phyloP scores from a whole-genome alignment of 2,888 invertebrate genomes.

The Catocala sponsa region DNA sequence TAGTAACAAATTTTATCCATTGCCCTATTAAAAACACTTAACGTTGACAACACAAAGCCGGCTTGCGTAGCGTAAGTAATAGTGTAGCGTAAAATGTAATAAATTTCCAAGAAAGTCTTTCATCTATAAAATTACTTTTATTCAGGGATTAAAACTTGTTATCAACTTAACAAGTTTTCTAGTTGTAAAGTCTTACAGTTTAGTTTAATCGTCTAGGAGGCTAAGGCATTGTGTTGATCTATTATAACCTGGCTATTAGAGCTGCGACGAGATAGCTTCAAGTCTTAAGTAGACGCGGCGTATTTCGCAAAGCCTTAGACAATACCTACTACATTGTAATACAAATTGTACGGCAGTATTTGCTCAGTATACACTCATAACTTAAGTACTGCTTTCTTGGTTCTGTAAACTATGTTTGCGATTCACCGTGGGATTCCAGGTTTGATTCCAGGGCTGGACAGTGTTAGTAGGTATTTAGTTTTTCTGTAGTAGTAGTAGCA shows the following conservation, averaged over 20 bases:
- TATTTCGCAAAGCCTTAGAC: not conserved
- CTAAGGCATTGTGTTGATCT: slow-evolving; percentile 13
- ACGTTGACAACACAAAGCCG: slow-evolving; percentile 1
- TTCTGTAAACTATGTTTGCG: too few relatives aligned
- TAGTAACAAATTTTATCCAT: too few relatives aligned
- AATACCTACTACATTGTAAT: not conserved
- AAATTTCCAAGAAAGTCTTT: not conserved
- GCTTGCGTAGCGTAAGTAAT: not conserved
- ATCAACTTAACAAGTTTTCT: slow-evolving; percentile 18
- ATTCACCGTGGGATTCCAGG: too few relatives aligned
- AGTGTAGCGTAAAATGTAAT: not conserved
- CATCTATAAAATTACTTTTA: slow-evolving; percentile 16
- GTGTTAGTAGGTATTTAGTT: too few relatives aligned
- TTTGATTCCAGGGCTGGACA: too few relatives aligned
- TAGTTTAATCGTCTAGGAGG: slow-evolving; percentile 11
- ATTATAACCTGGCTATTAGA: slow-evolving; percentile 8
- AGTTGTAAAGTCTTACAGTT: slow-evolving; percentile 8
- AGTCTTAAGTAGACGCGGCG: slow-evolving; percentile 5
- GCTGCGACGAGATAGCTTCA: slow-evolving; percentile 4
- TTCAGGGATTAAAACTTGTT: slow-evolving; percentile 22
- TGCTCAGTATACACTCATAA: too few relatives aligned
- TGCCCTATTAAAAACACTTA: too few relatives aligned
- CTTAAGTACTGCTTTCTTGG: too few relatives aligned
- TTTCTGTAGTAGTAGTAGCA: too few relatives aligned
- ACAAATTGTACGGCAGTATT: too few relatives aligned